Evolutionary conservation across 2,113 vertebrate genomes (phyloP).

Genomic region (Mobula birostris): DNA sequence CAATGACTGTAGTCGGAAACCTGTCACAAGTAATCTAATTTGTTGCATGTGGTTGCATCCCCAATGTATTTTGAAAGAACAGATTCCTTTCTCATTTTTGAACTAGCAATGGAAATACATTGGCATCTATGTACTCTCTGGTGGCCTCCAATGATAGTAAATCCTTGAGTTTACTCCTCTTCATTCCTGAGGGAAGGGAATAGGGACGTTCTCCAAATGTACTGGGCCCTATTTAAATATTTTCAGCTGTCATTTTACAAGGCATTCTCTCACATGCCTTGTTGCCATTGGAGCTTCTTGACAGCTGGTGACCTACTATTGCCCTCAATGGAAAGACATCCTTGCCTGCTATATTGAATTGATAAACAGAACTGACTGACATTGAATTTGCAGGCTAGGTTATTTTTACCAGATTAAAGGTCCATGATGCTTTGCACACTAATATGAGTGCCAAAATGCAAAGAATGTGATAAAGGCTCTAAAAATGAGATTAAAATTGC

Average conservation of each 20-base stretch:
- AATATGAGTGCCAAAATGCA: not conserved
- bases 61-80: not conserved
- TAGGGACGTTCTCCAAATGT: not conserved
- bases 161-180: not conserved
- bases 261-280: not conserved
- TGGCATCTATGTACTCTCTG: not conserved
- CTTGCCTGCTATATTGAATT: not conserved
- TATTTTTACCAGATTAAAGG: not conserved
- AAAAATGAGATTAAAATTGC: slow-evolving; percentile 17
- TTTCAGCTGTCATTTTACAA: not conserved
- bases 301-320: not conserved
- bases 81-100: not conserved
- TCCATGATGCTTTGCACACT: not conserved
- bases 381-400: not conserved
- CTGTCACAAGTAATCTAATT: not conserved
- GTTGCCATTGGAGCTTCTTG: not conserved
- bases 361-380: not conserved
- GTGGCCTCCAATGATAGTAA: not conserved
- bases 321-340: too few species aligned
- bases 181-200: not conserved
- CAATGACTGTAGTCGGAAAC: not conserved
- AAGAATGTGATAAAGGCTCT: not conserved
- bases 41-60: not conserved
- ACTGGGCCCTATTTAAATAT: not conserved
- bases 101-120: not conserved